phyloP scores from a whole-genome alignment of 2,888 invertebrate species.

The Caradrina clavipalpis region DNA sequence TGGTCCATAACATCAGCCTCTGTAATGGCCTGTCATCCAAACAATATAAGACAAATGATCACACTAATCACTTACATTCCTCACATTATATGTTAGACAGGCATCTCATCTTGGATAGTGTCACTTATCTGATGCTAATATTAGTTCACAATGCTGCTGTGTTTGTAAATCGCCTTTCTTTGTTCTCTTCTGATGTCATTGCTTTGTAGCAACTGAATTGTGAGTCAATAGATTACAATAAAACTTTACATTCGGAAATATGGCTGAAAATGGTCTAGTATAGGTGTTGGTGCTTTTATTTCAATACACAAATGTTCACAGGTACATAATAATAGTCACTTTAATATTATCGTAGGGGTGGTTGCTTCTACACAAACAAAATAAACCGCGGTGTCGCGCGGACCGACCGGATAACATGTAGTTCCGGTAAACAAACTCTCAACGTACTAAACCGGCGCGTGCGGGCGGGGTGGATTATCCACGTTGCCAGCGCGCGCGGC shows the following conservation, averaged over 20 bases:
- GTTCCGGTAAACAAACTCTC: too few species aligned
- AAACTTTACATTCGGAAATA: not conserved
- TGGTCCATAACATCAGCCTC: not conserved
- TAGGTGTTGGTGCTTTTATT: too few species aligned
- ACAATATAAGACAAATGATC: conserved; percentile 47
- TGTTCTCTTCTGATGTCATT: conserved; percentile 58
- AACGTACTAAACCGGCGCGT: too few species aligned
- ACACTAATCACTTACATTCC: conserved; percentile 51
- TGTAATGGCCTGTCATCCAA: not conserved
- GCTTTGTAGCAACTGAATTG: conserved; percentile 4
- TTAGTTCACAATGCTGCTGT: conserved; percentile 56
- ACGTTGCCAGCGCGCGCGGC: too few species aligned
- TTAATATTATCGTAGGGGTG: too few species aligned
- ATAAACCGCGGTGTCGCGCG: too few species aligned
- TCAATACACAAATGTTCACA: too few species aligned
- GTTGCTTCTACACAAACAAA: too few species aligned
- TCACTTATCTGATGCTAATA: conserved; percentile 48
- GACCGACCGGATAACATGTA: too few species aligned
- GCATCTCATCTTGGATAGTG: conserved; percentile 17
- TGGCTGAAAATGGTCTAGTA: not conserved
- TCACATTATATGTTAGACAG: conserved; percentile 41
- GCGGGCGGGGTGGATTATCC: too few species aligned
- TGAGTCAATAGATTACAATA: conserved; percentile 15
- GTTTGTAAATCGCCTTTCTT: conserved; percentile 55
- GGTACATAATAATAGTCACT: too few species aligned